Conservation (phyloP, 2,888 invertebrate genomes). For the Tiliacea aurago region DNA sequence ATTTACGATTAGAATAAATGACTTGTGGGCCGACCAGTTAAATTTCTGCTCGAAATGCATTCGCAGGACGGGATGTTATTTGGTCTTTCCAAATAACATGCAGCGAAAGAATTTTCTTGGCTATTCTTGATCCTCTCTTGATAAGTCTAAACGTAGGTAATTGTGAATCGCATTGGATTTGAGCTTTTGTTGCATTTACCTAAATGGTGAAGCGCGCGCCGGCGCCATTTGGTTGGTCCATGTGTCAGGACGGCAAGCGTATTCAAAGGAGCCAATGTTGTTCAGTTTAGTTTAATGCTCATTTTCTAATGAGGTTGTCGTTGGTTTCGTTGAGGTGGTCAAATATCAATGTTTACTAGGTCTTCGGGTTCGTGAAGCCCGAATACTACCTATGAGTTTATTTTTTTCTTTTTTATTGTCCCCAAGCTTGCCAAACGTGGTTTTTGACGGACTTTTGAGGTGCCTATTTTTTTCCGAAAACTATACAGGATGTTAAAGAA, state of each 20-base stretch:
- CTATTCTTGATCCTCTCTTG: not conserved
- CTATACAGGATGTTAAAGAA: no score
- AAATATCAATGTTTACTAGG: not conserved
- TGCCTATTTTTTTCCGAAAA: no score
- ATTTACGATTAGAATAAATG: not conserved
- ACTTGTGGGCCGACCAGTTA: no score
- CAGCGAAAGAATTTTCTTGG: not conserved
- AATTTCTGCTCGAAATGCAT: not conserved
- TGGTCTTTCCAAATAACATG: not conserved
- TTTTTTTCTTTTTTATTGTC: no score
- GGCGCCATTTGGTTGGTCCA: conserved; percentile 8
- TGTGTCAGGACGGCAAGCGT: conserved; percentile 3
- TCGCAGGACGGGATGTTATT: no score
- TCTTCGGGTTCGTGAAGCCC: not conserved
- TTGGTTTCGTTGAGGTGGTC: not conserved
- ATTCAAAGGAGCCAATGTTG: conserved; percentile 1
- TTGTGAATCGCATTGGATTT: not conserved
- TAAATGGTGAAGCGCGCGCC: no score
- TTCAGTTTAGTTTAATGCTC: not conserved
- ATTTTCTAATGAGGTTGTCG: conserved; percentile 2
- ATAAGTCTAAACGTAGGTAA: not conserved
- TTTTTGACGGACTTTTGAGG: no score
- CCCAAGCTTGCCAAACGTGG: no score
- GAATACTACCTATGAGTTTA: no score
- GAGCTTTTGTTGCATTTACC: conserved; percentile 10